Evolutionary conservation across 35 echinoderm and acorn worm genomes (phyloP).

Genomic region (Amphiura filiformis): DNA sequence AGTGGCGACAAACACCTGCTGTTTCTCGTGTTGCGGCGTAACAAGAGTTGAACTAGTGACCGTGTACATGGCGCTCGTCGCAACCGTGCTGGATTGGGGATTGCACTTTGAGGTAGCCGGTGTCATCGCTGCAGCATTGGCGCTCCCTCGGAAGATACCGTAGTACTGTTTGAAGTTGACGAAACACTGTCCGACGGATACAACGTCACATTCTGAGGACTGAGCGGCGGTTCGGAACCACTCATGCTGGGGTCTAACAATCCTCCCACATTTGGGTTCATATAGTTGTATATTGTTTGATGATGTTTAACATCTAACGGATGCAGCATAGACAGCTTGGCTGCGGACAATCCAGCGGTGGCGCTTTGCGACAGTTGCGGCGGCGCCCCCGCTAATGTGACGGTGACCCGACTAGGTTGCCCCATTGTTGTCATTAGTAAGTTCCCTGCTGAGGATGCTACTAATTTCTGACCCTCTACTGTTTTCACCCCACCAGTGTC

Average conservation of each 20-base stretch:
- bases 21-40: not conserved
- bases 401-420: not conserved
- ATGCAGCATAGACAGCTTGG: slow-evolving; percentile 68
- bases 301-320: slow-evolving; percentile 73
- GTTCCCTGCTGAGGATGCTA: not conserved
- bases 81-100: not conserved
- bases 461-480: too few species aligned
- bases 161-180: slow-evolving; percentile 19
- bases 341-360: not conserved
- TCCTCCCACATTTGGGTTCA: slow-evolving; percentile 14
- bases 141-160: not conserved
- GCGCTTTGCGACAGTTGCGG: slow-evolving; percentile 10
- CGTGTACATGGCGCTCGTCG: not conserved
- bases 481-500: too few species aligned
- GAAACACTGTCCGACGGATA: slow-evolving; percentile 41
- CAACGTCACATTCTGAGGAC: slow-evolving; percentile 79
- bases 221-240: slow-evolving; percentile 57
- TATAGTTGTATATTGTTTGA: slow-evolving; percentile 44
- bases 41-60: not conserved
- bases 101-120: not conserved
- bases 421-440: slow-evolving; percentile 4
- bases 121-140: too few species aligned
- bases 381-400: too few species aligned
- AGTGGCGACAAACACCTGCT: not conserved
- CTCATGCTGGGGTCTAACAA: slow-evolving; percentile 21